Conservation (phyloP, 2,113 vertebrate genomes). For the Oriolus oriolus region DNA sequence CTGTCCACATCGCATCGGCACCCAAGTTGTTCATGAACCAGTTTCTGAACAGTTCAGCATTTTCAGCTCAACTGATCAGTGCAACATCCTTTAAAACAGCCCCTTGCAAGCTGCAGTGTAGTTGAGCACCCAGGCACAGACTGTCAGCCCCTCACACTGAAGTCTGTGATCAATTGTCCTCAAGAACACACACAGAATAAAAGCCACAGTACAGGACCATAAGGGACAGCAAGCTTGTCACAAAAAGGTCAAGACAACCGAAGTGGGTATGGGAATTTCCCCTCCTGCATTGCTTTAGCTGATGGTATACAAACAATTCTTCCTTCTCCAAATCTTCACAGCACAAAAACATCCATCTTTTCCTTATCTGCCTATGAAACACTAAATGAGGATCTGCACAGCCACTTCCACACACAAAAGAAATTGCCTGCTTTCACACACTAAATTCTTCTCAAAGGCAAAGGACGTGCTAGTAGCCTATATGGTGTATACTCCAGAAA, state of each 20-base stretch:
- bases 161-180: neutral
- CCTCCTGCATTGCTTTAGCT: neutral
- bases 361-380: neutral
- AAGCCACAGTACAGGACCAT: neutral
- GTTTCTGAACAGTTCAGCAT: neutral
- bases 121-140: neutral
- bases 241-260: neutral
- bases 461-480: neutral
- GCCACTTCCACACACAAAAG: neutral
- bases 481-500: neutral
- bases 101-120: neutral
- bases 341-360: neutral
- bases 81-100: neutral
- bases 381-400: neutral
- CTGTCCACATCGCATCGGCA: rapidly evolving
- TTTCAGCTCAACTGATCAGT: neutral
- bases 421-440: neutral
- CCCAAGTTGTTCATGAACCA: neutral
- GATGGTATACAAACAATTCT: neutral
- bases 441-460: neutral
- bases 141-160: neutral
- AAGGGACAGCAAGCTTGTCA: neutral
- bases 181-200: neutral
- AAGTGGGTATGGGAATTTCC: neutral
- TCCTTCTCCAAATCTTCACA: neutral